Conservation (phyloP, 2,797 vertebrate species). For the Acridotheres tristis region DNA sequence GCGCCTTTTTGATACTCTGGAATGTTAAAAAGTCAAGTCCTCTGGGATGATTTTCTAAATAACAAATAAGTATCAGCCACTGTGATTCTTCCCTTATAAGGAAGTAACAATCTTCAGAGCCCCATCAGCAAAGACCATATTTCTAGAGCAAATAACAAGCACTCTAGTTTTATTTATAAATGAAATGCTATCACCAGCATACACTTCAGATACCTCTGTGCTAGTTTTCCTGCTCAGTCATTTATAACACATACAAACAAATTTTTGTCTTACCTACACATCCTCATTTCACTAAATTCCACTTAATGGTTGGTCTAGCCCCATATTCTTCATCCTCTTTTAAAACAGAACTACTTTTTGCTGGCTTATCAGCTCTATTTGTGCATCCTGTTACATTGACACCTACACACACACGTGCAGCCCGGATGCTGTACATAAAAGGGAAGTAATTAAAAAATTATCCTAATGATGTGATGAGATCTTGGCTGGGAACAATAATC, state of each 20-base stretch:
- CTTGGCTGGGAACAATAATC: background rate
- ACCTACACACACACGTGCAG: background rate
- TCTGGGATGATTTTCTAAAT: background rate
- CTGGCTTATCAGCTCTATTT: background rate
- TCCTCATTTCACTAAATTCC: background rate
- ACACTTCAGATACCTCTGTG: background rate
- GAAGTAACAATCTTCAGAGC: background rate
- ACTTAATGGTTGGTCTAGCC: background rate
- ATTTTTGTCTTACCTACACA: background rate
- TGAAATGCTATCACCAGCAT: background rate
- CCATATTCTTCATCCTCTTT: background rate
- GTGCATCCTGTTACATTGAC: background rate
- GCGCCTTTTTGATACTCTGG: background rate
- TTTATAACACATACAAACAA: background rate
- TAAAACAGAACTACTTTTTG: slow-evolving; percentile 29
- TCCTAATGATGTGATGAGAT: slow-evolving; percentile 17
- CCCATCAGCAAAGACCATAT: background rate
- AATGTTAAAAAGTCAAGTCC: background rate
- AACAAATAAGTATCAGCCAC: background rate
- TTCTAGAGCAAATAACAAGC: background rate
- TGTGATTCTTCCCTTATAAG: background rate
- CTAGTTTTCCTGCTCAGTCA: background rate
- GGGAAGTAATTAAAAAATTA: slow-evolving; percentile 1
- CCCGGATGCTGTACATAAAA: background rate
- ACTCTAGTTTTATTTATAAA: background rate